phyloP scores from a whole-genome alignment of 37 sponge, comb jelly and placozoan species.

The Crambe crambe region DNA sequence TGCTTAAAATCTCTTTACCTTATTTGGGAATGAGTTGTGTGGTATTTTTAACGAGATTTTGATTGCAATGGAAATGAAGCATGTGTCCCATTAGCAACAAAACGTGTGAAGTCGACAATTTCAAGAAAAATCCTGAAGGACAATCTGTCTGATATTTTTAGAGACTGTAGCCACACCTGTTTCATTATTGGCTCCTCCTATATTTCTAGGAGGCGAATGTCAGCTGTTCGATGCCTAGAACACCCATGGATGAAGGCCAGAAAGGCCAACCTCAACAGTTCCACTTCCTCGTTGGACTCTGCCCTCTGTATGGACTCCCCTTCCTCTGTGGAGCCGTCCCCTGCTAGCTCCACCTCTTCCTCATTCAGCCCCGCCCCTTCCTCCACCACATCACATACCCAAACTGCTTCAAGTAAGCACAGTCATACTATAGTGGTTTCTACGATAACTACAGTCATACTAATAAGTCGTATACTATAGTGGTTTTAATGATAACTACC shows the following conservation, averaged over 20 bases:
- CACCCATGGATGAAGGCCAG: constrained; percentile 69
- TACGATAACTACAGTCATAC: too few species aligned
- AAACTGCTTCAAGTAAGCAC: neutral
- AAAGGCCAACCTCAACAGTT: constrained; percentile 39
- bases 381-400: constrained; percentile 17
- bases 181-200: too few species aligned
- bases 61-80: neutral
- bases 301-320: constrained; percentile 67
- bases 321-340: constrained; percentile 73
- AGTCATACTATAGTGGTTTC: too few species aligned
- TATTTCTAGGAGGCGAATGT: constrained; percentile 44
- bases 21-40: neutral
- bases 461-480: too few species aligned
- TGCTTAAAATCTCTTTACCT: constrained; percentile 4
- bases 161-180: too few species aligned
- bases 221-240: constrained; percentile 53
- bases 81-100: neutral
- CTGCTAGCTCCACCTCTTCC: constrained; percentile 64
- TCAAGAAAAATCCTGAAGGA: too few species aligned
- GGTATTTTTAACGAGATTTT: too few species aligned
- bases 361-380: constrained; percentile 73
- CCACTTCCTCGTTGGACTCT: constrained; percentile 64
- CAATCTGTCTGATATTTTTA: too few species aligned
- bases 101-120: neutral
- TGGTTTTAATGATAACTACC: too few species aligned